Base-by-base conservation (phyloP, 2,797 vertebrate genomes). In the Scomberomorus guttatus region DNA sequence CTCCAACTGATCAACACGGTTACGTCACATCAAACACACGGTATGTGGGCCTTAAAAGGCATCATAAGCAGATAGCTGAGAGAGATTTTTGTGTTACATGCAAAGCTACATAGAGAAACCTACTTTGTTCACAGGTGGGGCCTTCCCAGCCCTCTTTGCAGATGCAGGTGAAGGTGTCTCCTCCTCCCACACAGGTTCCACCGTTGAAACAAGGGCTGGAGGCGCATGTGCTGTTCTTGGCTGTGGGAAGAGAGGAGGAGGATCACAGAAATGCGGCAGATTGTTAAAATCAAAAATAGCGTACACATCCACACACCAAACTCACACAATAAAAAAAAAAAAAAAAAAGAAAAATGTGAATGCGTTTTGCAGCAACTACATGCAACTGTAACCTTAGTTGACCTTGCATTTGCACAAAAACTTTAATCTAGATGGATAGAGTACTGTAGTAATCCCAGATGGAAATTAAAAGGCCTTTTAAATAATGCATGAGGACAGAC, bases 131-230 rank as follows among this genome's bases (percentile, higher is more conserved):
- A 75, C 98, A 99, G 82, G 95, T 97, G 63, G 96, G 96, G 51
- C 98, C 98, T 87, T 99, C 98, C 98, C 98, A 99, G 80, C 98
- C 98, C 0, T 99, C 98, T 56, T 97, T 98, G 94, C 98, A 99
- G 93, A 99, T 98, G 87, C 98, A 99, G 75, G 97, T 98, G 90
- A 99, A 99, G 56, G 96, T 90, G 89, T 98, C 97, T 1, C 97
- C 97, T 1, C 96, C 97, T 75, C 98, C 98, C 77, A 99, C 98
- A 0, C 98, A 99, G 0, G 98, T 99, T 63, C 97, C 98, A 0
- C 97, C 96, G 0, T 99, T 99, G 79, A 94, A 93, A 73, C 98
- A 99, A 22, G 98, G 98, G 90, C 96, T 96, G 70, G 97, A 97
- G 75, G 96, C 92, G 52, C 98, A 99, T 57, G 97, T 97, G 96